These are phyloP conservation scores for Eidolon dupreanum DNA, from an alignment of 2,797 vertebrate genomes.

Conservation along the genomic window DNA sequence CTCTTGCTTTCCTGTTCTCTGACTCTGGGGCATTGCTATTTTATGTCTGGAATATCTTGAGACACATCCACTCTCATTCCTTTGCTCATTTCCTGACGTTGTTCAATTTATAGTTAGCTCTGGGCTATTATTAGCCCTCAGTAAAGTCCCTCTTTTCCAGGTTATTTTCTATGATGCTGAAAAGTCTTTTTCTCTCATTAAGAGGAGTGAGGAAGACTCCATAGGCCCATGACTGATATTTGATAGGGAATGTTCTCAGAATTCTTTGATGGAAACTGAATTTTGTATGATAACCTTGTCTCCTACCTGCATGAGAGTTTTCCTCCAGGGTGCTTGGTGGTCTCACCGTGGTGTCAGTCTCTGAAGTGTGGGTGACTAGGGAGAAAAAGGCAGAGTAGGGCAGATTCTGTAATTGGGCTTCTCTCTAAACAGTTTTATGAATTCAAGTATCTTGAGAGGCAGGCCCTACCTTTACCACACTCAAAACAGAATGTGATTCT, in stretches of 20 bases:
- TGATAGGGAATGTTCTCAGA: not conserved
- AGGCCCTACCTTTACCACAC: not conserved
- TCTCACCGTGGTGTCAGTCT: not conserved
- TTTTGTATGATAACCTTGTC: constrained; percentile 7
- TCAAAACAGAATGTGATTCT: not conserved
- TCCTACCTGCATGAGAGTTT: not conserved
- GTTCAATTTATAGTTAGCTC: not conserved
- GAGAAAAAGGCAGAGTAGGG: not conserved
- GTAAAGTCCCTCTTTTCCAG: constrained; percentile 3
- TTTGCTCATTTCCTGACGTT: constrained; percentile 44
- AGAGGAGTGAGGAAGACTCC: not conserved
- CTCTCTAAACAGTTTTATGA: constrained; percentile 25
- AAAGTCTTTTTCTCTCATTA: not conserved
- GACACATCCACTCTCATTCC: not conserved
- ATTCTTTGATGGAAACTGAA: not conserved
- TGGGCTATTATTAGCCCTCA: not conserved
- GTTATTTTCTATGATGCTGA: constrained; percentile 9
- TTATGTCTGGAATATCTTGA: constrained; percentile 8
- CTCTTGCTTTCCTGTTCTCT: not conserved
- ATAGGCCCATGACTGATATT: not conserved
- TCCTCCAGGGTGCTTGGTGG: not conserved
- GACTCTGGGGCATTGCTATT: not conserved
- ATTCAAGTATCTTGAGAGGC: not conserved
- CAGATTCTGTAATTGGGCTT: constrained; percentile 4
- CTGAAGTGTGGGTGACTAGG: not conserved